Evolutionary conservation across 1,140 invertebrate species (phyloP), one percentile per base, ranked within the genome.

Genomic region (Oryctes rhinoceros): DNA sequence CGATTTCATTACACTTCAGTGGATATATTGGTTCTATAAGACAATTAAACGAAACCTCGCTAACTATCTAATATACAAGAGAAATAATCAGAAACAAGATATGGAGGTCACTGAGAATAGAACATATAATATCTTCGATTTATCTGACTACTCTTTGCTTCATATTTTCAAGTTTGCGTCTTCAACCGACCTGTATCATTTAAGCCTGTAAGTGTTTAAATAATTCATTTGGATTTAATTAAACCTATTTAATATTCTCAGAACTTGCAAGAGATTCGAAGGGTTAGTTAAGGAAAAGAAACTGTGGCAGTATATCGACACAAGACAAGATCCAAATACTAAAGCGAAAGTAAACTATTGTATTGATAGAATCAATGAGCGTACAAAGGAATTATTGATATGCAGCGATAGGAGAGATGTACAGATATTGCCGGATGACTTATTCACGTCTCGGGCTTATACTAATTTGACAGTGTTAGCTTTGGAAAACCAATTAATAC

Each of bases 301-400:
- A 44, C 62, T 85, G 13, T 85, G 85, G 85, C 62, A 75, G 49
- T 79, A 80, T n/a, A 82, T 85, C 15, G 84, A 85, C 78, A 82
- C 80, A 1, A 80, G 84, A 53, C 20, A 30, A 37, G 67, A 79
- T 30, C 82, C 83, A 11, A 84, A 83, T 76, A 79, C 39, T 67
- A 78, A 48, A 4, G 78, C 82, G 53, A 84, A 85, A 81, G 75
- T 84, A 3, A 59, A 84, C 24, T 85, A 81, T 80, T 77, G 80
- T 15, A 80, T 81, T 7, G 65, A 82, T 11, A 81, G 81, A 76
- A 62, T 84, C 10, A 79, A 82, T 35, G 65, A 83, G 39, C 80
- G 80, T 39, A 84, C 85, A 11, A 80, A 81, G 18, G 77, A 80
- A 78, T 76, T 85, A 44, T 75, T 81, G 5, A 48, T 85, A n/a